Percentiles rank a stretch among this genome's conserved stretches.
phyloP scores from a whole-genome alignment of 2,888 invertebrate genomes.

The Gymnoscelis rufifasciata region DNA sequence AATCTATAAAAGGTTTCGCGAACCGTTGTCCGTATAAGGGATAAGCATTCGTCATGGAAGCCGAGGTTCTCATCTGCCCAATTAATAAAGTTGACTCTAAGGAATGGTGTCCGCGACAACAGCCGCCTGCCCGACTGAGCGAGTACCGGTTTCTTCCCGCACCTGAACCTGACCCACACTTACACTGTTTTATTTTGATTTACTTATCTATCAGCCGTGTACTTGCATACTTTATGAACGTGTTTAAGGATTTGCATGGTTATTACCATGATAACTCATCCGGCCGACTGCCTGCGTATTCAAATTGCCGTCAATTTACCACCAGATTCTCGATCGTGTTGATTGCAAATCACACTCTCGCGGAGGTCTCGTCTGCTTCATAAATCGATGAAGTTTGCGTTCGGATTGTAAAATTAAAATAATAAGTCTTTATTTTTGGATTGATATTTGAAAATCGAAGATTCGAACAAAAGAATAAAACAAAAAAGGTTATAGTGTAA shows the following conservation, averaged over 20 bases:
- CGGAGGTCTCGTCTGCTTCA: slow-evolving; percentile 10
- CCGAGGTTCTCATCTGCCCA: slow-evolving; percentile 77
- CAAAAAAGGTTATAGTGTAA: slow-evolving; percentile 59
- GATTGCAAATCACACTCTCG: slow-evolving; percentile 42
- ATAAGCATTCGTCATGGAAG: slow-evolving; percentile 73
- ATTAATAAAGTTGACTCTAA: slow-evolving; percentile 78
- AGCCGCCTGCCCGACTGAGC: slow-evolving; percentile 46
- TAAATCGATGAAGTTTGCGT: not conserved
- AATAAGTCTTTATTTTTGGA: slow-evolving; percentile 5
- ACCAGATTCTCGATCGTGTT: slow-evolving; percentile 28
- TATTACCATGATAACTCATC: slow-evolving; percentile 39
- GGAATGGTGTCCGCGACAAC: slow-evolving; percentile 68
- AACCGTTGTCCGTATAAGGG: slow-evolving; percentile 70
- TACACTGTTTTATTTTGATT: slow-evolving; percentile 75
- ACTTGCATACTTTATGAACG: slow-evolving; percentile 44
- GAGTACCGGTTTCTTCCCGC: slow-evolving; percentile 65
- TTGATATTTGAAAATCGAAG: slow-evolving; percentile 43
- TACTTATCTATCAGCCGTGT: slow-evolving; percentile 61
- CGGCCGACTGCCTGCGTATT: slow-evolving; percentile 20
- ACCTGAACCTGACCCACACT: slow-evolving; percentile 66
- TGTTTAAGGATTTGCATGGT: slow-evolving; percentile 43
- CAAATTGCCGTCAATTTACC: slow-evolving; percentile 20
- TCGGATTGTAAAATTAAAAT: slow-evolving; percentile 8
- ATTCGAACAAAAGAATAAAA: slow-evolving; percentile 69
- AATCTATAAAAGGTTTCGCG: slow-evolving; percentile 79